Percentiles rank a stretch among this genome's conserved stretches.
These are phyloP conservation scores for Clarias magur DNA, from an alignment of 2,113 vertebrate species.

Conservation along the genomic window DNA sequence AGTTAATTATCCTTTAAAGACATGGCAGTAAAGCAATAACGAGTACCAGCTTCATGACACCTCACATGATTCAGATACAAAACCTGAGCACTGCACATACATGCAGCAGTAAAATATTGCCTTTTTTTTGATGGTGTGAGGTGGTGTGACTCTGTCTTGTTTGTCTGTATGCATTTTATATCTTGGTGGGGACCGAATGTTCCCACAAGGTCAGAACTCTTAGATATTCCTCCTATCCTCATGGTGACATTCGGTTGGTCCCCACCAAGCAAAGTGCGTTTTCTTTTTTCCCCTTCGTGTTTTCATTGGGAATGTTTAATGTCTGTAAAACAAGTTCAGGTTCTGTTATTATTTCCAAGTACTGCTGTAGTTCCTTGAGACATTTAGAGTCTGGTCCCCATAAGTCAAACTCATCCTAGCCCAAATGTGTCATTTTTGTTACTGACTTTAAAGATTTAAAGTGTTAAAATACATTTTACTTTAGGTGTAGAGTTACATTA, in stretches of 20 bases:
- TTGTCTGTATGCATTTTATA: background rate
- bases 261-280: background rate
- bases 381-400: background rate
- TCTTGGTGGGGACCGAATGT: background rate
- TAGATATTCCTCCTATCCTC: background rate
- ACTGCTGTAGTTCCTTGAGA: background rate
- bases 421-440: background rate
- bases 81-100: background rate
- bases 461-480: too few species aligned
- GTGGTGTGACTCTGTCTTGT: background rate
- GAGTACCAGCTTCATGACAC: background rate
- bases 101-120: background rate
- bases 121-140: background rate
- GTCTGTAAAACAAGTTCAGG: background rate
- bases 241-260: background rate
- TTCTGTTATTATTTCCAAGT: background rate
- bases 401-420: background rate
- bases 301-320: background rate
- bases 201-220: background rate
- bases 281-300: background rate
- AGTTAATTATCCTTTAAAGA: background rate
- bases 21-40: constrained; percentile 20
- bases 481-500: background rate
- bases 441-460: background rate
- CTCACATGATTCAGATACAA: constrained; percentile 9